phyloP scores from a whole-genome alignment of 2,113 vertebrate genomes.

The Tragelaphus strepsiceros region DNA sequence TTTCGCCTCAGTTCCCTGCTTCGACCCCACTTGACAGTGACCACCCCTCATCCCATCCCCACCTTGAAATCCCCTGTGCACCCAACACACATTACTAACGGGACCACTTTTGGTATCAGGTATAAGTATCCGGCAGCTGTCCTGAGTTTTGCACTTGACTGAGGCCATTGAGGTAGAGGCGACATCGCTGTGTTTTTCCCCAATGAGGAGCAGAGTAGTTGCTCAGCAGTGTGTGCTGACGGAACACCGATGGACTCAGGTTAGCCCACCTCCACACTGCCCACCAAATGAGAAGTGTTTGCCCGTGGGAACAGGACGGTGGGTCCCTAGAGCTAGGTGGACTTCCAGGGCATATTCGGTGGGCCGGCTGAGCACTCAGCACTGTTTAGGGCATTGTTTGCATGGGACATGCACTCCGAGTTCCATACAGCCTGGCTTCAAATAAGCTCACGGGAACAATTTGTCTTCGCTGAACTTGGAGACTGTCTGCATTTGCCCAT shows the following conservation, averaged over 20 bases:
- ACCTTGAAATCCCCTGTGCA: not conserved
- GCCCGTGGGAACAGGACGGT: fast-evolving
- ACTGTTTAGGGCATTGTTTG: not conserved
- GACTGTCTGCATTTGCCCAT: not conserved
- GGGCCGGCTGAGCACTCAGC: not conserved
- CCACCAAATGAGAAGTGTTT: not conserved
- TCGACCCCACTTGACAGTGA: not conserved
- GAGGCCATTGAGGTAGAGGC: not conserved
- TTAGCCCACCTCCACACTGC: not conserved
- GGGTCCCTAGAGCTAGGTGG: not conserved
- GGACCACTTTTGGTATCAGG: not conserved
- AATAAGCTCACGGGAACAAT: not conserved
- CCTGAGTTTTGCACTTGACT: not conserved
- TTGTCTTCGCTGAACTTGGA: not conserved
- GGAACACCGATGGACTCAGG: not conserved
- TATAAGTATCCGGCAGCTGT: not conserved
- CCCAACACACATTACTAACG: not conserved
- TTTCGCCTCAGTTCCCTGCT: not conserved
- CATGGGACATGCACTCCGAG: not conserved
- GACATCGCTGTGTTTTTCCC: not conserved
- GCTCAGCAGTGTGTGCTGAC: not conserved
- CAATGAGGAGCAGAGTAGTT: not conserved
- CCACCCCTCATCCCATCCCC: not conserved
- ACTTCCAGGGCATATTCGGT: fast-evolving
- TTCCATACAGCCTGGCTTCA: not conserved